Base-by-base conservation (phyloP, 2,888 invertebrate species). In the Dendrolimus pini region DNA sequence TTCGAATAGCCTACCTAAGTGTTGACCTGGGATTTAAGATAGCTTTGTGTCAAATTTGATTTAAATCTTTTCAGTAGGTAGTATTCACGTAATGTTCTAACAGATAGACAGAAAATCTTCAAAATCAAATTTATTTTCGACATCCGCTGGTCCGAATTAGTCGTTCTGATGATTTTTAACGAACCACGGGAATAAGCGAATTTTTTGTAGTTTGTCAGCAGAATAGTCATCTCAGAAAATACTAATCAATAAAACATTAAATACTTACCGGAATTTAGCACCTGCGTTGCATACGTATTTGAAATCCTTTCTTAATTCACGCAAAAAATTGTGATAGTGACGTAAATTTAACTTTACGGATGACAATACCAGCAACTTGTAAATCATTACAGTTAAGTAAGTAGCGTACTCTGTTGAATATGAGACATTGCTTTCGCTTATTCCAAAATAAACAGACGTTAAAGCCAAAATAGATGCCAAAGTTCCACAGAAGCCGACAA, bases 281-380 rank as follows among this genome's bases (percentile, higher is more conserved):
- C 72, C 77, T 9, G 64, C 64, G 2, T 74, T 72, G 57, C 78
- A 78, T 54, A 80, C 71, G 58, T 77, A 82, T 52, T 68, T 55
- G 62, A 82, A 84, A 68, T 85, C 83, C 13, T 69, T 69, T 60
- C 70, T 68, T 60, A 83, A 66, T 7, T 67, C 64, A 55, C 60
- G 58, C 42, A 81, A 59, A 1, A 85, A 70, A 18, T 67, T 68
- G 14, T 74, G 65, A 56, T 72, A 84, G 41, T 80, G 66, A 1
- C 61, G 58, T 41, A 74, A 58, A 63, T 83, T 75, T 0, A 57
- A 55, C 55, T 69, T 73, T 1, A 78, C 74, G 41, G 74, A 72
- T 1, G 60, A 63, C 12, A 79, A 55, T 57, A 79, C 78, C 30
- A 81, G 53, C 10, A 82, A 53, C 57, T 74, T 67, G 59, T 85